phyloP scores from a whole-genome alignment of 2,113 vertebrate genomes.

The Apaloderma vittatum region DNA sequence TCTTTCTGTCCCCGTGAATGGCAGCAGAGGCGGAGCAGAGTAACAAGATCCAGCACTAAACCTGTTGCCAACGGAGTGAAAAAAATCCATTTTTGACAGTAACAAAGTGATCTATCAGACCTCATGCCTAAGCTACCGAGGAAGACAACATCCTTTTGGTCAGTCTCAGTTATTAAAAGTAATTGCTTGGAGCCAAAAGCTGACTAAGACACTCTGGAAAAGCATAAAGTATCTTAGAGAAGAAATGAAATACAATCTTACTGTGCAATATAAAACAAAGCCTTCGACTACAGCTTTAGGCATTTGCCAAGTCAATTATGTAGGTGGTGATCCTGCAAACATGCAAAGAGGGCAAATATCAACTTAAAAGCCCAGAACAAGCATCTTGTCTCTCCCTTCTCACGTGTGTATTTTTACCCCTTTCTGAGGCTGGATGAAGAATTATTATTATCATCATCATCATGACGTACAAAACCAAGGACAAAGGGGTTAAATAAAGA shows the following conservation, averaged over 20 bases:
- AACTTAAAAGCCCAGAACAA: background rate
- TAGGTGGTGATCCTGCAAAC: background rate
- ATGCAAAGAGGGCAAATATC: background rate
- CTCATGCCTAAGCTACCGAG: slow-evolving; percentile 67
- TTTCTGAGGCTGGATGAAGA: background rate
- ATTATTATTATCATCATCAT: no score
- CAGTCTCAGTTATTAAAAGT: slow-evolving; percentile 71
- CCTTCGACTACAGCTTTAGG: background rate
- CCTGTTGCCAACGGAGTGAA: slow-evolving; percentile 50
- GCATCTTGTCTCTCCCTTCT: background rate
- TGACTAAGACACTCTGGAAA: slow-evolving; percentile 45
- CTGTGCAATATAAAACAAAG: slow-evolving; percentile 33
- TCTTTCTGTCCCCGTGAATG: background rate
- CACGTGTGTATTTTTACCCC: background rate
- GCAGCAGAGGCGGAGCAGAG: background rate
- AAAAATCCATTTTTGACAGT: slow-evolving; percentile 76
- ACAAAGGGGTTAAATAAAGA: background rate
- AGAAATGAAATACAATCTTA: slow-evolving; percentile 24
- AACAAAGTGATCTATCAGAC: slow-evolving; percentile 69
- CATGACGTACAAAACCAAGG: background rate
- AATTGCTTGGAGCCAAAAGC: slow-evolving; percentile 67
- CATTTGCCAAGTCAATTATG: background rate
- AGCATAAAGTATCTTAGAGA: slow-evolving; percentile 27
- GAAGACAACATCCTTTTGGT: slow-evolving; percentile 66
- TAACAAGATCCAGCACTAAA: slow-evolving; percentile 58